Percentiles rank a stretch among this genome's conserved stretches.
Conservation (phyloP, 2,113 vertebrate genomes). For the Hippocampus mohnikei region DNA sequence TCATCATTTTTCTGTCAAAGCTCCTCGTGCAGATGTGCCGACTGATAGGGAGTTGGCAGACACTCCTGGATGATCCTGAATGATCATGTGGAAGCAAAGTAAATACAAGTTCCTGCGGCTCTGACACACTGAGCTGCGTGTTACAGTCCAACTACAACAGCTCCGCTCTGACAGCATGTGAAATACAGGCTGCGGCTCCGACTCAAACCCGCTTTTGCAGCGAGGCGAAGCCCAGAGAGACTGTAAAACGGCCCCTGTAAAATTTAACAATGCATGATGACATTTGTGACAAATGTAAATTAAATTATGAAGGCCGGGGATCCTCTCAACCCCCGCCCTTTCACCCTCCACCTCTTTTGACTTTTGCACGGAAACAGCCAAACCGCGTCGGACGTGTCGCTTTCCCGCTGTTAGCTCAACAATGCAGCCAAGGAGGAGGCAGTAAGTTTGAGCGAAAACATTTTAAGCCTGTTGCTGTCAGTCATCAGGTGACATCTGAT, state of each 20-base stretch:
- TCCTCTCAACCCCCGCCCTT: not conserved
- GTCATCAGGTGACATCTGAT: conserved; percentile 56
- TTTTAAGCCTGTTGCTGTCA: conserved; percentile 63
- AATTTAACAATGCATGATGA: conserved; percentile 50
- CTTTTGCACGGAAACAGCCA: conserved; percentile 28
- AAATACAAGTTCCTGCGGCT: conserved; percentile 37
- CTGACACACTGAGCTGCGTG: conserved; percentile 31
- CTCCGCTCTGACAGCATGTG: conserved; percentile 41
- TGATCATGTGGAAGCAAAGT: conserved; percentile 26
- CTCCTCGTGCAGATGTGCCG: conserved; percentile 34
- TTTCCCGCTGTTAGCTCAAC: conserved; percentile 34
- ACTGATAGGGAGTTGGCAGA: conserved; percentile 30
- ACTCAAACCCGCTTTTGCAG: conserved; percentile 35
- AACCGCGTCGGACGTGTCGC: conserved; percentile 32
- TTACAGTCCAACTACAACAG: conserved; percentile 47
- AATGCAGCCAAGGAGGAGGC: conserved; percentile 33
- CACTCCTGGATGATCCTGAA: conserved; percentile 19
- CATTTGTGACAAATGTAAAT: conserved; percentile 54
- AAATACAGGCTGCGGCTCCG: conserved; percentile 33
- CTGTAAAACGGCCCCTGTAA: conserved; percentile 47
- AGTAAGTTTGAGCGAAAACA: conserved; percentile 26
- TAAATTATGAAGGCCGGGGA: conserved; percentile 24
- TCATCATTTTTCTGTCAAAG: conserved; percentile 38
- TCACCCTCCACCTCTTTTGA: conserved; percentile 4
- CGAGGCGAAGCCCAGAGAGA: conserved; percentile 20